Base-by-base conservation (phyloP, 2,888 invertebrate genomes). In the Argyra leucocephala region DNA sequence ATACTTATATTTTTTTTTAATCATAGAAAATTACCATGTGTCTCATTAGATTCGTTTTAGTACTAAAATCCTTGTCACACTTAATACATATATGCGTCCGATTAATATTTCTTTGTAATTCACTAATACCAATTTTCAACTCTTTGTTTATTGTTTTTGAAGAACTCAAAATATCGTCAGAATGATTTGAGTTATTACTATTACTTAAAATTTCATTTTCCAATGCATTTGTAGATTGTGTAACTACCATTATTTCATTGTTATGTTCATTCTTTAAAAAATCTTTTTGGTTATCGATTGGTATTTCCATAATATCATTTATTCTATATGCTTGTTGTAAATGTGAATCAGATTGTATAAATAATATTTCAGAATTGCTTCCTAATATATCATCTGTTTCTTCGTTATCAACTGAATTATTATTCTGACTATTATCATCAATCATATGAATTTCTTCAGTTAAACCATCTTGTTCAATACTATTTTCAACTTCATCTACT, bases 31-130 rank as follows among this genome's bases (percentile, higher is more conserved):
- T 18, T 48, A 48, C 48, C 72, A 75, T 73, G 65, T 77, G 77
- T 0, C 77, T 71, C 64, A 74, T 76, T 9, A 76, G 69, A 71
- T 77, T 77, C 0, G 76, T 75, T 70, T 75, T 75, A 1, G 76
- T 76, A 66, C 74, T 75, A 58, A 76, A 77, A 66, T 75, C 76
- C 15, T 75, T 75, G 61, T 74, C 72, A 61, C 77, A 77, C 62
- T 74, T 73, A 3, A 70, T 70, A 63, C 77, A 77, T 12, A 71
- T 69, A 62, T 72, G 69, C 1, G 70, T 66, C 18, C 67, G 65
- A 23, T 61, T 62, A 23, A 62, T 65, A 48, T 66, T 59, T 59
- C 62, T 63, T 22, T 22, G 48, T 31, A 65, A 65, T n/a, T 65
- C 61, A 26, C 22, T 22, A 18, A 59, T 36, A 9, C 26, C 60